Base-by-base conservation (phyloP, 2,888 invertebrate species). In the Metallyticus violacea region DNA sequence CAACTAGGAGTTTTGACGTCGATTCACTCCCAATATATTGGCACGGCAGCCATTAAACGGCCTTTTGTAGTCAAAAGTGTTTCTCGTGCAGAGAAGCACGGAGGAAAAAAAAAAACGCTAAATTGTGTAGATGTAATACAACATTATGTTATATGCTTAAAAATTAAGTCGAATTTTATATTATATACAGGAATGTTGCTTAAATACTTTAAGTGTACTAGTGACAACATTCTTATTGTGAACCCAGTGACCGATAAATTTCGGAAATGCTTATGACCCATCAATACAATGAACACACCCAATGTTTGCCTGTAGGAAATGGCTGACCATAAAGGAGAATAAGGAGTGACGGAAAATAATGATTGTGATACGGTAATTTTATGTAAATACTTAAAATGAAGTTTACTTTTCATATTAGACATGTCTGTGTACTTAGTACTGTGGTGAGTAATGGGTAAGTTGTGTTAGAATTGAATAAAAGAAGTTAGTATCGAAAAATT, bases 251-350 rank as follows among this genome's bases (percentile, higher is more conserved):
- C 76, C 62, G n/a, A 28, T 77, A 28, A 83, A 22, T 22, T 83
- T 77, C 83, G 26, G 22, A 83, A 28, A 77, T 77, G 76, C 28
- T 83, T 9, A 26, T 25, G 77, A 83, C 7, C 77, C n/a, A 77
- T 83, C 83, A 77, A 83, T 83, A 83, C 26, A 83, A 83, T 85
- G 85, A 85, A 85, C 85, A 79, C 85, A 79, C 85, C 85, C 85
- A 85, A 79, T 85, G 85, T 85, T 85, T 85, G 79, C 62, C 82
- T 27, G 86, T 83, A 83, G 86, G 82, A 86, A 86, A 86, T 86
- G 86, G 86, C 86, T 40, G 82, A 81, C 86, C 30, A 79, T 86
- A 79, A 79, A 79, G 83, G 26, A 83, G 79, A 40, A 40, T 79
- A 30, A 82, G 79, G 26, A 86, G 62, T 82, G 79, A 82, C 79